These are phyloP conservation scores for Menidia menidia DNA, from an alignment of 2,797 vertebrate genomes.

Conservation along the genomic window DNA sequence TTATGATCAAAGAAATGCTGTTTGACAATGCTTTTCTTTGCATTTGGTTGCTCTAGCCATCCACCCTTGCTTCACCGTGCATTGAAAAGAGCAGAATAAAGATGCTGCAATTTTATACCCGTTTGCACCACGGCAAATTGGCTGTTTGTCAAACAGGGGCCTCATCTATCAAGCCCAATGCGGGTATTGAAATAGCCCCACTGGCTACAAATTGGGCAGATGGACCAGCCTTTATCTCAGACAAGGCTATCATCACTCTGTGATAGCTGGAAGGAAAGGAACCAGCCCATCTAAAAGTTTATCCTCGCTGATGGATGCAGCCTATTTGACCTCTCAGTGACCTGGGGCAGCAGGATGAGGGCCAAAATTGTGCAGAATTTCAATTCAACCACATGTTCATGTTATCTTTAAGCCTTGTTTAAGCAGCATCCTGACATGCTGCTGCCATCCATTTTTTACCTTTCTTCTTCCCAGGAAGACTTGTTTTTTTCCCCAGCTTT, in stretches of 20 bases:
- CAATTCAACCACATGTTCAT: conserved; percentile 44
- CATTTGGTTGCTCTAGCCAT: conserved; percentile 43
- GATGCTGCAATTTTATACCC: conserved; percentile 81
- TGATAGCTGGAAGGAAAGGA: conserved; percentile 74
- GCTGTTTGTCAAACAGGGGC: conserved; percentile 82
- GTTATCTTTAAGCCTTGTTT: conserved; percentile 21
- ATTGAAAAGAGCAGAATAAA: conserved; percentile 81
- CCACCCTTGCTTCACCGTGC: conserved; percentile 63
- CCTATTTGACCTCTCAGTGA: conserved; percentile 76
- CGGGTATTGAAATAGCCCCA: conserved; percentile 85
- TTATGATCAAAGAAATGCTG: conserved; percentile 43
- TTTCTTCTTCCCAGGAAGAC: not conserved
- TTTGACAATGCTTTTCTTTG: conserved; percentile 53
- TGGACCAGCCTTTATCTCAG: conserved; percentile 82
- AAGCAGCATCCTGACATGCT: conserved; percentile 13
- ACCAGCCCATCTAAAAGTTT: conserved; percentile 69
- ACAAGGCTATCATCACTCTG: conserved; percentile 85
- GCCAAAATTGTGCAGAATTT: conserved; percentile 54
- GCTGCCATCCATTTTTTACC: conserved; percentile 21
- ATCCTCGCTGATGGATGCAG: conserved; percentile 78
- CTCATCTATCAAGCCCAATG: conserved; percentile 83
- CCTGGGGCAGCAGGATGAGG: conserved; percentile 62
- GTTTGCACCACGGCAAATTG: conserved; percentile 83
- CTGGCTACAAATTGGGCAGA: conserved; percentile 84
- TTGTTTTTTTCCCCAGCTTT: conserved; percentile 17